Evolutionary conservation across 2,113 vertebrate species (phyloP), one percentile per base, ranked within the genome.

Genomic region (Sylvietta virens): DNA sequence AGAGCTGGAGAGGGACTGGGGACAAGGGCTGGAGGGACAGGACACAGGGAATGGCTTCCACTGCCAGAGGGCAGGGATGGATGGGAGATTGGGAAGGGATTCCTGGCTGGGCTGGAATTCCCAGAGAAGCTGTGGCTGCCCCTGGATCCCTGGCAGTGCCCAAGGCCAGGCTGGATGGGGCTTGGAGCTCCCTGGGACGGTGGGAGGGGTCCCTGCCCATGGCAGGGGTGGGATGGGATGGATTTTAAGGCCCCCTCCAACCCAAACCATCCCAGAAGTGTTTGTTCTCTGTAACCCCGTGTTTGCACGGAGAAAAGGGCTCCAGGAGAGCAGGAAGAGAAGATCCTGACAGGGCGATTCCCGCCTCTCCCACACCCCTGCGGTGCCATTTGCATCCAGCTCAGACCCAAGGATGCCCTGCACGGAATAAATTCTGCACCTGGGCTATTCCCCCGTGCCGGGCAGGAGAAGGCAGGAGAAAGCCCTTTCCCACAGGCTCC

Each of bases 391-490:
- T n/a, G 15, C n/a, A 48, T 15, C 13, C 5, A 31, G 23, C n/a
- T 16, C 13, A 23, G 47, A 9, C 4, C 28, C 54, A 47, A 2
- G 0, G 5, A 13, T n/a, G 27, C 3, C 13, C 27, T 9, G 23
- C 0, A 0, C 4, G 42, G 47, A 50, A 27, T 1, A 10, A n/a
- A 1, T 11, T 22, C 67, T 48, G 31, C 17, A 27, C 7, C 66
- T 9, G 6, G 17, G 35, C 15, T 22, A 18, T 10, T 10, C 15
- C 12, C 11, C 6, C 0, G 0, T 3, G 9, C 37, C 0, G 0
- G 65, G 24, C 8, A 9, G 82, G 45, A 37, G 37, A 65, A 80
- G 15, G 39, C 47, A 72, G 39, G 7, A 78, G 51, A 48, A 45
- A 40, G 4, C 5, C 4, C 17, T 66, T 86, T 91, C 60, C 56